Evolutionary conservation across 2,113 vertebrate species (phyloP), one percentile per base, ranked within the genome.

Genomic region (Ceyx melanurus): DNA sequence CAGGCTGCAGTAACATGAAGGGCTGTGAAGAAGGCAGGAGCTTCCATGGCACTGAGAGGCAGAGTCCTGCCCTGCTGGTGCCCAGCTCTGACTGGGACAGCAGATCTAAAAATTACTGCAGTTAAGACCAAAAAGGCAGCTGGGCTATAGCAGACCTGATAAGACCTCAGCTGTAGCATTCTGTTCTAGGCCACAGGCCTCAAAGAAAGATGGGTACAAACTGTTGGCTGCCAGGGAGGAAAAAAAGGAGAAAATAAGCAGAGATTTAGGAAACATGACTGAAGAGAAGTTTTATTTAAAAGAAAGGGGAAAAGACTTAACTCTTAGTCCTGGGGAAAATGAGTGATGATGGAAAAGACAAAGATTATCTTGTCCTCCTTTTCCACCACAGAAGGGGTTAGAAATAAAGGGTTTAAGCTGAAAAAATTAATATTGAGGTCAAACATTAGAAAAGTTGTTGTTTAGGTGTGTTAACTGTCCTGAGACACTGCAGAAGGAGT

Each of bases 21-120:
- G 50, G 17, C 40, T 43, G 5, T 15, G 65, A 51, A 23, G 65
- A 64, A 12, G 9, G 12, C 1, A 0, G 37, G 15, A 40, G 16
- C 50, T 68, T 25, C n/a, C 0, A 0, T 7, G 8, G 61, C 61
- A 1, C 18, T 53, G 51, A 14, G 76, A 67, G 54, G 20, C 58
- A 40, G 22, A 45, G 37, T 10, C 50, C 18, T 81, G 54, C 56
- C 71, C 53, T 75, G 3, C 46, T 53, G 42, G 6, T 64, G 61
- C 37, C 42, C 70, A 54, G 72, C 79, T 56, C 33, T 10, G 66
- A n/a, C 5, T 66, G 67, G 50, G 50, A 60, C 22, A 54, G 72
- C 51, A 18, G 37, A 57, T 58, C 64, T 74, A 42, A 58, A 26
- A 71, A 40, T 65, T 4, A 3, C 33, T 62, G 46, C 0, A 0